A percentile compares a stretch with the other conserved stretches of the same genome.
These are phyloP conservation scores for Nothocercus julius DNA, from an alignment of 2,113 vertebrate species.

Conservation along the genomic window DNA sequence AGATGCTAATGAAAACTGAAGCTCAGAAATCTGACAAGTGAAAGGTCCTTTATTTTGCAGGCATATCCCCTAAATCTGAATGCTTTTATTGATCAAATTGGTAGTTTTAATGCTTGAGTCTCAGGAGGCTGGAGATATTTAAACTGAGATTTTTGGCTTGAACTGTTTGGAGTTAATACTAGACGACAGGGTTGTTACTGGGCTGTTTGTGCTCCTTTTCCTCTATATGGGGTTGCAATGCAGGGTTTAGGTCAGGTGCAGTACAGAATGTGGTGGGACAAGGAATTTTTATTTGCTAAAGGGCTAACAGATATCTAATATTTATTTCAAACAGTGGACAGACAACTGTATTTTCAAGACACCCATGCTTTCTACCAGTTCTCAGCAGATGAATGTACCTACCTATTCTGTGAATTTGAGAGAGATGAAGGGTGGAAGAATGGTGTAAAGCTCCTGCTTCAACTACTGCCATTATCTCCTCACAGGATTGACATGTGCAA, in stretches of 20 bases:
- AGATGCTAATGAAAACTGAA: background rate
- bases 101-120: background rate
- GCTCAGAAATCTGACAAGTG: background rate
- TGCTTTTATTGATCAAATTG: background rate
- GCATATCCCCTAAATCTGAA: background rate
- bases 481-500: conserved; percentile 83
- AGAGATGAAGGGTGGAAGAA: conserved; percentile 92
- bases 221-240: background rate
- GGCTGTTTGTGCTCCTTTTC: background rate
- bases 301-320: background rate
- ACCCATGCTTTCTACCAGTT: conserved; percentile 95
- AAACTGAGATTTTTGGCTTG: background rate
- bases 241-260: background rate
- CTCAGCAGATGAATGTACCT: conserved; percentile 93
- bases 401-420: conserved; percentile 91
- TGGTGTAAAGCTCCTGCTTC: conserved; percentile 89
- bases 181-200: background rate
- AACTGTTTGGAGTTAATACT: background rate
- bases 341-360: conserved; percentile 92
- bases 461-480: conserved; percentile 88
- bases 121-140: background rate
- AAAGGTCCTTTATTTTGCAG: background rate
- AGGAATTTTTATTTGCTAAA: background rate
- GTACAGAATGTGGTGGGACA: background rate
- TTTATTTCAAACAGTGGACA: conserved; percentile 85